Conservation (phyloP, 2,888 invertebrate species). For the Galerucella pusilla region DNA sequence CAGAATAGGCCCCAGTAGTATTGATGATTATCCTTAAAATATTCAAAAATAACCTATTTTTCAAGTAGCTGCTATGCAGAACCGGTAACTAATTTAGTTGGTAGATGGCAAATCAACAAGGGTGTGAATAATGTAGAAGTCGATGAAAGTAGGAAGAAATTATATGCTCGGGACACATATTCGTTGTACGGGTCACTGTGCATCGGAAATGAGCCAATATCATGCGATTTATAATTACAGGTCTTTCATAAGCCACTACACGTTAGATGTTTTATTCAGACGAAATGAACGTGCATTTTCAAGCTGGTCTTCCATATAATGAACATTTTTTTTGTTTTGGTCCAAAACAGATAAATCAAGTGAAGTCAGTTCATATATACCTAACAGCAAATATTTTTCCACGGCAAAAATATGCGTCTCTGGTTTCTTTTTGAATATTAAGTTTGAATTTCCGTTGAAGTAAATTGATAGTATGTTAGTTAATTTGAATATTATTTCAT, state of each 20-base stretch:
- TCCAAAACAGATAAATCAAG: not conserved
- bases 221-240: conserved; percentile 45
- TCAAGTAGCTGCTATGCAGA: conserved; percentile 8
- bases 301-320: not conserved
- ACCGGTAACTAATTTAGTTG: conserved; percentile 26
- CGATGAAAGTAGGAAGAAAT: conserved; percentile 41
- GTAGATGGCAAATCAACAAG: conserved; percentile 35
- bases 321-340: not conserved
- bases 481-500: no score
- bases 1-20: not conserved
- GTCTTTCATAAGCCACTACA: conserved; percentile 25
- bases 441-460: no score
- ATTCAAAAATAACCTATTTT: conserved; percentile 17
- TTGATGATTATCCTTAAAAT: not conserved
- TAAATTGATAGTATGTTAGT: no score
- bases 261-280: conserved; percentile 37
- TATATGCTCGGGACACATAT: conserved; percentile 35
- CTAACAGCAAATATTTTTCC: not conserved
- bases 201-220: conserved; percentile 39
- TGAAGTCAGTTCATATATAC: not conserved
- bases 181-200: conserved; percentile 34
- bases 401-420: not conserved
- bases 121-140: conserved; percentile 41
- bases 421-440: not conserved
- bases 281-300: conserved; percentile 16